A percentile compares a stretch with the other conserved stretches of the same genome.
Evolutionary conservation across 2,888 invertebrate genomes (phyloP).

Genomic region (Trissoscelio sp.): DNA sequence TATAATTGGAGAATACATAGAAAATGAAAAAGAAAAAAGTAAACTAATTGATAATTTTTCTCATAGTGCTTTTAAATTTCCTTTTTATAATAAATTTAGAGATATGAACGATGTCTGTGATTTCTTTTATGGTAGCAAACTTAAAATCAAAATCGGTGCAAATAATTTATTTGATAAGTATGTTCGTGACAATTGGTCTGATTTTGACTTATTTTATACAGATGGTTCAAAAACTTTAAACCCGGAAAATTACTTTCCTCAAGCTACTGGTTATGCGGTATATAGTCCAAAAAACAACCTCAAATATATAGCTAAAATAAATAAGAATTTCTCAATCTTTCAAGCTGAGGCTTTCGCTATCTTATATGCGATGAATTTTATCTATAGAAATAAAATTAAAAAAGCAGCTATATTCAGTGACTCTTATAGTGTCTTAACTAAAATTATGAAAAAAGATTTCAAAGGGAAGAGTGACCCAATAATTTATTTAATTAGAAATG

Average conservation of each 20-base stretch:
- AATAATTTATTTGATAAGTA: neutral
- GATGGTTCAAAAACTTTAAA: neutral
- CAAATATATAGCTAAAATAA: conserved; percentile 4
- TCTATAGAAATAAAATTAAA: neutral
- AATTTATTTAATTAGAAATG: neutral
- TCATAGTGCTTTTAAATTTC: neutral
- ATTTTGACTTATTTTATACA: neutral
- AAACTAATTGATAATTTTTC: neutral
- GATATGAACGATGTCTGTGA: neutral
- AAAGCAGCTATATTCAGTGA: neutral
- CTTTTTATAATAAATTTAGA: neutral
- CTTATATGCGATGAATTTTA: conserved; percentile 2
- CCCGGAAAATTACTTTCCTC: neutral
- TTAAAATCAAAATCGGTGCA: neutral
- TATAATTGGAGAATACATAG: neutral
- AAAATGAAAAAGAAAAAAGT: neutral
- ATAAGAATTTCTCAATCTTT: conserved; percentile 1
- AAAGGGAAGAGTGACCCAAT: neutral
- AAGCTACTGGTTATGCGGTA: neutral
- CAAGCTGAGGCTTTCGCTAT: conserved; percentile 9
- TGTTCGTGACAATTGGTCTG: neutral
- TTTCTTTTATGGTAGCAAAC: neutral
- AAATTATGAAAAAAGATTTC: neutral
- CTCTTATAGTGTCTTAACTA: neutral
- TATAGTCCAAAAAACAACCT: neutral